These are phyloP conservation scores for Gambusia affinis DNA, from an alignment of 2,113 vertebrate genomes.

Conservation along the genomic window DNA sequence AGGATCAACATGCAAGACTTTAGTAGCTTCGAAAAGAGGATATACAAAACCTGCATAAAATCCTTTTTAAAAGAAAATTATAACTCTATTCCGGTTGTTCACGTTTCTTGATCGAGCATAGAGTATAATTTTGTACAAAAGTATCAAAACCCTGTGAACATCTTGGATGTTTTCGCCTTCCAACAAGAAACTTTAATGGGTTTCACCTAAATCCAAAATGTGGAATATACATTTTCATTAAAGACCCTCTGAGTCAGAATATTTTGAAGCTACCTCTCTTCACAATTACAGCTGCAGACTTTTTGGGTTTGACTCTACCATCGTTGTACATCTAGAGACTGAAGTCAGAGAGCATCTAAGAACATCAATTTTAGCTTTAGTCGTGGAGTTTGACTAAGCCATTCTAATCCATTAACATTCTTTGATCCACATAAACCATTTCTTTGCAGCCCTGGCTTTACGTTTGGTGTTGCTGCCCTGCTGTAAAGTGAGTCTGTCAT, in stretches of 20 bases:
- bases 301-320: not conserved
- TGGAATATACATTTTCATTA: not conserved
- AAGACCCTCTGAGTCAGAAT: not conserved
- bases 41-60: not conserved
- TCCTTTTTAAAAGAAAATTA: not conserved
- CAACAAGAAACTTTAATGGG: not conserved
- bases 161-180: no score
- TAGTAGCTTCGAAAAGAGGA: not conserved
- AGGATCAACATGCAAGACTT: not conserved
- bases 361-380: not conserved
- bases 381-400: not conserved
- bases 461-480: not conserved
- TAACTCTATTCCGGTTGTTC: not conserved
- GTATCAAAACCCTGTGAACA: no score
- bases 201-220: not conserved
- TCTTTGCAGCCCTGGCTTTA: not conserved
- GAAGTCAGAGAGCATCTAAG: not conserved
- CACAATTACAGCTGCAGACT: not conserved
- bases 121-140: no score
- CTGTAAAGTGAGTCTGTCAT: not conserved
- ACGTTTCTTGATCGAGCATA: not conserved
- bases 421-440: not conserved
- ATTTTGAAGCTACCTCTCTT: not conserved
- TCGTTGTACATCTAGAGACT: not conserved
- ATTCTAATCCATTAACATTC: not conserved